Conservation (phyloP, 2,113 vertebrate genomes). For the Cygnus buccinator region DNA sequence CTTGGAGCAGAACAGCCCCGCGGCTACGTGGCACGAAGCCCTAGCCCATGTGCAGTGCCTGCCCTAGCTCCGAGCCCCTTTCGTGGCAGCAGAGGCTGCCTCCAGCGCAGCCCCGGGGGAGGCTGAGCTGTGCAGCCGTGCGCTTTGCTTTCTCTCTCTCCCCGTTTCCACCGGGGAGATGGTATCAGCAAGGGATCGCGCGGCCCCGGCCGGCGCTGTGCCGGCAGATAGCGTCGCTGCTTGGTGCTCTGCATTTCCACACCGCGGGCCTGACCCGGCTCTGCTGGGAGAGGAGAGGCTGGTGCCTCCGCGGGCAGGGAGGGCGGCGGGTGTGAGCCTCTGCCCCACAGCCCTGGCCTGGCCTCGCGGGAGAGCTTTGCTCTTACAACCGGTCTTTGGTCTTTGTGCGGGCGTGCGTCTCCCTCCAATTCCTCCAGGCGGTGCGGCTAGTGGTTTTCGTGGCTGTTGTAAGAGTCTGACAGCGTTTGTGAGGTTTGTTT, state of each 20-base stretch:
- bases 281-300: conserved; percentile 30
- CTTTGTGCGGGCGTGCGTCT: rapidly evolving
- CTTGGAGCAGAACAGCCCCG: not conserved
- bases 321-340: no score
- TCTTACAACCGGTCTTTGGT: not conserved
- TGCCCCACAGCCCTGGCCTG: not conserved
- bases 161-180: conserved; percentile 34
- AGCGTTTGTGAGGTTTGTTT: not conserved
- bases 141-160: conserved; percentile 13
- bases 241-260: not conserved
- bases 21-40: rapidly evolving
- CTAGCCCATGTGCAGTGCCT: rapidly evolving
- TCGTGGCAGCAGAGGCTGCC: no score
- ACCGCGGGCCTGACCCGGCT: not conserved
- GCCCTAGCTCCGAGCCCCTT: not conserved
- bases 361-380: rapidly evolving
- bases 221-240: conserved; percentile 54
- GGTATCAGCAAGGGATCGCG: conserved; percentile 40
- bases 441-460: rapidly evolving
- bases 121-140: not conserved
- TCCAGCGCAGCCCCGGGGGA: not conserved
- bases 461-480: rapidly evolving
- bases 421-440: rapidly evolving
- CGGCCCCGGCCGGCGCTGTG: not conserved
- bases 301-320: not conserved